phyloP scores from a whole-genome alignment of 2,113 vertebrate species.

The Thamnophis sirtalis region DNA sequence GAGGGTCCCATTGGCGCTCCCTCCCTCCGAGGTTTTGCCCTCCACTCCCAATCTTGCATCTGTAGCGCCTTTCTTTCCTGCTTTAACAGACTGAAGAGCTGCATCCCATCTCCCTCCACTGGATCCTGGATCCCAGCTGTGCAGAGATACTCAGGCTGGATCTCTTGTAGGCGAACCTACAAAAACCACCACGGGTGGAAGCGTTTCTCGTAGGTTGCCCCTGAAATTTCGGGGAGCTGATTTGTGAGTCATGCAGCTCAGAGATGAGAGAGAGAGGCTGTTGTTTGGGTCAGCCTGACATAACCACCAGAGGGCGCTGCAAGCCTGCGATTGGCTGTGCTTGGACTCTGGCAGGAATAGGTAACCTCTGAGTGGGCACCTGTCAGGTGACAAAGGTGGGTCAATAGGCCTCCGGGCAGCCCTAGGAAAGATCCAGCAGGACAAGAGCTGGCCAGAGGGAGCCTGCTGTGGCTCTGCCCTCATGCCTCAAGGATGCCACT shows the following conservation, averaged over 20 bases:
- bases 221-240: not conserved
- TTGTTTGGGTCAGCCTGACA: not conserved
- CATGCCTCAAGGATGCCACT: not conserved
- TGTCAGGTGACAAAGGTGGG: not conserved
- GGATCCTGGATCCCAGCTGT: not conserved
- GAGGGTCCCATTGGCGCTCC: not conserved
- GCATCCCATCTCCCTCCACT: not conserved
- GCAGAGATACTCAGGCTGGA: not conserved
- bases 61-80: not conserved
- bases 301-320: not conserved
- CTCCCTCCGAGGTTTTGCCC: not conserved
- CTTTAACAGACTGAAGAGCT: not conserved
- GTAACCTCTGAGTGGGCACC: too few species aligned
- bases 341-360: not conserved
- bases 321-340: not conserved
- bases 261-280: not conserved
- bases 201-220: not conserved
- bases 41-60: not conserved
- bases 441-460: too few species aligned
- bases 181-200: not conserved
- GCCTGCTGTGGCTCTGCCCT: not conserved
- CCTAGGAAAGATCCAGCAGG: not conserved
- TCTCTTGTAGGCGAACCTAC: not conserved
- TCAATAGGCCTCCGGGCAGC: not conserved
- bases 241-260: not conserved